Evolutionary conservation across 2,797 vertebrate genomes (phyloP), one percentile per base, ranked within the genome.

Genomic region (Champsocephalus esox): DNA sequence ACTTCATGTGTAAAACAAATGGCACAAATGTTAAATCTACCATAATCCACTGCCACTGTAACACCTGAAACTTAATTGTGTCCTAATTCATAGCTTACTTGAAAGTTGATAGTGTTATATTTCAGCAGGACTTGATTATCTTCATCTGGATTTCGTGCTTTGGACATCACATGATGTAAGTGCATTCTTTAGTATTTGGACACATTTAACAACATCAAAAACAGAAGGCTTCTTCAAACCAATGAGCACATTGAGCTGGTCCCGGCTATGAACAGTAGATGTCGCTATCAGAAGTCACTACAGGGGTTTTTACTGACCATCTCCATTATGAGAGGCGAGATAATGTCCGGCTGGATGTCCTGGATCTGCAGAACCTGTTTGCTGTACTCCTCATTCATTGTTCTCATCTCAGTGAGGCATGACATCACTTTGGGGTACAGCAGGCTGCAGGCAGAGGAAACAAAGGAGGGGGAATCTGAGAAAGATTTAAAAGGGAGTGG

Each of bases 401-500:
- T 93, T 51, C 95, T 94, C 75, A 96, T 86, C 89, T 97, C 95
- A 0, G 95, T 96, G 65, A 96, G 92, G 55, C 94, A 92, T 24
- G 92, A 92, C 87, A 96, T 92, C 77, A 96, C 92, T 90, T 94
- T 96, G 50, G 95, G 93, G 78, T 91, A 96, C 54, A 96, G 88
- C 81, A 96, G 86, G 85, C 96, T 96, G 90, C 6, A 75, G 70
- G 5, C 1, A 65, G 57, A 62, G 34, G 19, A 71, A 49, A 56
- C 17, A 75, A 66, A 58, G 52, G 60, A 55, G 13, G 38, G 43
- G 66, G 9, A 66, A 13, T 9, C 21, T 48, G 28, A 24, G 38
- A 21, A 52, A 63, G 0, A 0, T 66, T 43, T 78, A 14, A 34
- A 16, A 12, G 44, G 5, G 34, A 50, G 11, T 6, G 5, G 2